Conservation (phyloP, 2,888 invertebrate genomes). For the Hypolimnas misippus region DNA sequence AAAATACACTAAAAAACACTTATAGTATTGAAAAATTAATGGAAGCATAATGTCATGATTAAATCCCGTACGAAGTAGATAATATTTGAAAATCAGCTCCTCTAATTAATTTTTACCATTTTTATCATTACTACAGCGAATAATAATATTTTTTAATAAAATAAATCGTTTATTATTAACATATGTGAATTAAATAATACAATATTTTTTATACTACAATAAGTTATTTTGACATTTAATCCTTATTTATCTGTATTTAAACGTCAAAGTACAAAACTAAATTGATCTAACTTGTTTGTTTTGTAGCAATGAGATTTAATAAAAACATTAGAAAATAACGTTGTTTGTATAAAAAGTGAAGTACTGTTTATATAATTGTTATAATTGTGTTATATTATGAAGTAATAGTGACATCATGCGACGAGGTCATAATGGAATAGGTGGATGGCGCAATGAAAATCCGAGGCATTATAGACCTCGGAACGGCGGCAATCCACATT, state of each 20-base stretch:
- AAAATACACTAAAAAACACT: too few species aligned
- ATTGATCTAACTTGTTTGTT: constrained; percentile 46
- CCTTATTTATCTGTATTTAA: constrained; percentile 20
- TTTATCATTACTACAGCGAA: too few species aligned
- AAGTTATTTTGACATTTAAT: constrained; percentile 5
- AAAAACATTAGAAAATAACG: constrained; percentile 15
- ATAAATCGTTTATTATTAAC: too few species aligned
- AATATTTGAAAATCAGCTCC: too few species aligned
- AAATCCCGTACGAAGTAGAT: too few species aligned
- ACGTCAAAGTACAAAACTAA: constrained; percentile 32
- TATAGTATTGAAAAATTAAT: too few species aligned
- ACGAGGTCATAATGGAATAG: constrained; percentile 75
- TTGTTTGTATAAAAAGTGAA: constrained; percentile 20
- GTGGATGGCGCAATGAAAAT: constrained; percentile 76
- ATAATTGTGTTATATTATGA: constrained; percentile 43
- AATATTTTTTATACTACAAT: not conserved
- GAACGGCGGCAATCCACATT: constrained; percentile 61
- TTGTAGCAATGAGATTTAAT: constrained; percentile 36
- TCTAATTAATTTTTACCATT: too few species aligned
- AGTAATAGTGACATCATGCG: constrained; percentile 62
- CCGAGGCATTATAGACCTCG: constrained; percentile 72
- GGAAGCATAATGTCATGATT: too few species aligned
- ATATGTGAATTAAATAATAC: too few species aligned
- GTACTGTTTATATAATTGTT: constrained; percentile 20
- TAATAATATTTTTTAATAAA: too few species aligned